phyloP scores from a whole-genome alignment of 2,888 invertebrate species.

The Platycheirus rosarum region DNA sequence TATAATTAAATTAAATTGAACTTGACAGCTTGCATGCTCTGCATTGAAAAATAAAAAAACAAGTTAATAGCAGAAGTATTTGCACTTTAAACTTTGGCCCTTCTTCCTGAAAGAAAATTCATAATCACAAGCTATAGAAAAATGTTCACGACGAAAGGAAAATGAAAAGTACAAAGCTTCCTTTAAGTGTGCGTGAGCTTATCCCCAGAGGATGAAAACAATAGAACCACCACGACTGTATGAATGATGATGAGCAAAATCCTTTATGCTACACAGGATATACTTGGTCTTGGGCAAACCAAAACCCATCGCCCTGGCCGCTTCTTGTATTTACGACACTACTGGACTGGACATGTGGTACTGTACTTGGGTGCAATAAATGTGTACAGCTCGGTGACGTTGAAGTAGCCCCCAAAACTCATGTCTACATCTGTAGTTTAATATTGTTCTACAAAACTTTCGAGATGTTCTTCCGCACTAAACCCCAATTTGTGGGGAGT shows the following conservation, averaged over 20 bases:
- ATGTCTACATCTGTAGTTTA: constrained; percentile 75
- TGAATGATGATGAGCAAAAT: constrained; percentile 58
- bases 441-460: constrained; percentile 74
- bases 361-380: constrained; percentile 59
- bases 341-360: constrained; percentile 40
- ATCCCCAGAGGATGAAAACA: constrained; percentile 35
- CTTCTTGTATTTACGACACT: constrained; percentile 15
- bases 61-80: no score
- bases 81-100: constrained; percentile 34
- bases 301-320: neutral
- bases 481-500: neutral
- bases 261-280: constrained; percentile 27
- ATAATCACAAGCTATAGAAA: constrained; percentile 53
- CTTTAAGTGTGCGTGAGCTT: neutral
- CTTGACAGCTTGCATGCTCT: no score
- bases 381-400: constrained; percentile 52
- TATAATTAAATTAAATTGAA: no score
- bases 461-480: constrained; percentile 61
- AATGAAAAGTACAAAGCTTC: constrained; percentile 40
- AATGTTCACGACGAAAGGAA: constrained; percentile 55
- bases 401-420: constrained; percentile 71
- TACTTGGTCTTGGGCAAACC: constrained; percentile 37
- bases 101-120: constrained; percentile 30
- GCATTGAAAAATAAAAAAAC: no score
- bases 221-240: constrained; percentile 42